Percentiles rank a stretch among this genome's conserved stretches.
These are phyloP conservation scores for Hetaerina americana DNA, from an alignment of 1,140 invertebrate genomes.

Conservation along the genomic window DNA sequence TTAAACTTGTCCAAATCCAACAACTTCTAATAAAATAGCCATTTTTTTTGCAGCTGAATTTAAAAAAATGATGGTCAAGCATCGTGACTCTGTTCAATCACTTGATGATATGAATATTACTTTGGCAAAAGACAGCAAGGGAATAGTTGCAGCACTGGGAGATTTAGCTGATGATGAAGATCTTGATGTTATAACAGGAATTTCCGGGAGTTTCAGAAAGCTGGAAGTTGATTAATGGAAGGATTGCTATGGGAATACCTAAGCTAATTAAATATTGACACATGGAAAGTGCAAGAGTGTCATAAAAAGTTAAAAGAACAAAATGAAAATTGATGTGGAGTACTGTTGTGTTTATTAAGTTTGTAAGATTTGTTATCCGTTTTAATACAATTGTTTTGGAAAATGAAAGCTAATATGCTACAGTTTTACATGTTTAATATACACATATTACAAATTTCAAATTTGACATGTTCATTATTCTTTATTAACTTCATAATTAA, in stretches of 20 bases:
- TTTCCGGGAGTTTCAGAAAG: conserved; percentile 66
- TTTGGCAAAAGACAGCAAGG: conserved; percentile 20
- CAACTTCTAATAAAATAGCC: too few relatives aligned
- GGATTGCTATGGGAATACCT: background rate
- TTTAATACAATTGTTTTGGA: too few relatives aligned
- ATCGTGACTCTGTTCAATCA: conserved; percentile 22
- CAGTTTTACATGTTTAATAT: too few relatives aligned
- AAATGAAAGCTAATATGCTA: too few relatives aligned
- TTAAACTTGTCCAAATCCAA: too few relatives aligned
- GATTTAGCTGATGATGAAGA: conserved; percentile 23
- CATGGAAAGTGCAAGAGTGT: too few relatives aligned
- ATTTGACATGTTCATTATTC: too few relatives aligned
- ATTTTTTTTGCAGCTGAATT: conserved; percentile 27
- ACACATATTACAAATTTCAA: too few relatives aligned
- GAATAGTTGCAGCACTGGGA: conserved; percentile 22
- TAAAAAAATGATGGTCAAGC: conserved; percentile 25
- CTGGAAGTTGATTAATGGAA: conserved; percentile 56
- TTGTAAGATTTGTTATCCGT: too few relatives aligned
- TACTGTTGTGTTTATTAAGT: background rate
- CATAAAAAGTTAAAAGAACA: background rate
- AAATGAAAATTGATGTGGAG: background rate
- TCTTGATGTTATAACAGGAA: conserved; percentile 15
- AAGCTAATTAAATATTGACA: too few relatives aligned
- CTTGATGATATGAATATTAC: conserved; percentile 30
- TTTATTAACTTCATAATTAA: too few relatives aligned